Evolutionary conservation across 1,140 invertebrate genomes (phyloP), one percentile per base, ranked within the genome.

Genomic region (Artemia franciscana): DNA sequence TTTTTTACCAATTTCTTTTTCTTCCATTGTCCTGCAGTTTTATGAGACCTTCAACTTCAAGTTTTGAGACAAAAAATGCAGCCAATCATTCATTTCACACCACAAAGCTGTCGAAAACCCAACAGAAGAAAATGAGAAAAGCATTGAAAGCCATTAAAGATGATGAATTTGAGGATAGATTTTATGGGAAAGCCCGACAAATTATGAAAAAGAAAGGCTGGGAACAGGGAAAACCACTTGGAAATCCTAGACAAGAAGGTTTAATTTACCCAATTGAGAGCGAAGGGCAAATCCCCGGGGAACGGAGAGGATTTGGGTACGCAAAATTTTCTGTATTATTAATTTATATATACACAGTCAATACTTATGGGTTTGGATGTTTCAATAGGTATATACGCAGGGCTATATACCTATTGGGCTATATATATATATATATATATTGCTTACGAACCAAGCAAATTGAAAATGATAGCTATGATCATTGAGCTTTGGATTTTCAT

Each of bases 121-220:
- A 65, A 23, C 24, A 61, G 23, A 30, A 39, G 23, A 51, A 65
- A 66, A 65, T 23, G 39, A 39, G n/a, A 5, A 68, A 64, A 72
- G 39, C 39, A n/a, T n/a, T n/a, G n/a, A n/a, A n/a, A 12, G 57
- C 28, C 25, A 23, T 21, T 62, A n/a, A 28, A 5, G 39, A 75
- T 30, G 76, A 75, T 21, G 67, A 69, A 24, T 78, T 78, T 71
- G 77, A 78, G 67, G 69, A 69, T 26, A 71, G 77, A 66, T 76
- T 74, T 5, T 72, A 72, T 64, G 76, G 75, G 56, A 64, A 76
- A 63, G 79, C 76, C 12, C 66, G 77, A 26, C 74, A 73, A 64
- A 67, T 82, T 30, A 62, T 80, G 68, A 74, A 78, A 67, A 72
- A 73, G 60, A 73, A 76, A 60, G 80, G 80, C 2, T 82, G 80